Evolutionary conservation across 2,888 invertebrate species (phyloP).

Genomic region (Epiblema foenella): DNA sequence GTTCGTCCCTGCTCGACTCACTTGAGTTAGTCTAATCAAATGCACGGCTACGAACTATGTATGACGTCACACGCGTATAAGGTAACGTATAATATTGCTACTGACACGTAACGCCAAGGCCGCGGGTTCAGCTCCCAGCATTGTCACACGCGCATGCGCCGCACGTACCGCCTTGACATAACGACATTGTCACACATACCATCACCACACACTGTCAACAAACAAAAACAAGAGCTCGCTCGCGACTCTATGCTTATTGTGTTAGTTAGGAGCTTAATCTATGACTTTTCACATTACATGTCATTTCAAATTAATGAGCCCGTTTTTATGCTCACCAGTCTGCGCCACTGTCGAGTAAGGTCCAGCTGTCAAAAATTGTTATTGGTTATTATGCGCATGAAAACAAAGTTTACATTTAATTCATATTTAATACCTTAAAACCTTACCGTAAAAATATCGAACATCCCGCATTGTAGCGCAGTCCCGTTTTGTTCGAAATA

Average conservation of each 20-base stretch:
- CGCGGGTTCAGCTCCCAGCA: slow-evolving; percentile 10
- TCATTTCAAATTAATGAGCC: background rate
- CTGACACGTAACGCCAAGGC: slow-evolving; percentile 1
- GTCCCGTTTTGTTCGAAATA: no score
- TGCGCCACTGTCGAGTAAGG: no score
- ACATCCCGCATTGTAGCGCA: no score
- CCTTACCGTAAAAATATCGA: no score
- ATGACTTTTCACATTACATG: background rate
- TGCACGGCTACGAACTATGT: no score
- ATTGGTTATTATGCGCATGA: no score
- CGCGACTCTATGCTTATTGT: slow-evolving; percentile 1
- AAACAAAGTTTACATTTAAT: no score
- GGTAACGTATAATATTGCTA: background rate
- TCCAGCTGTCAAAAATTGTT: no score
- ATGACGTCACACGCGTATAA: background rate
- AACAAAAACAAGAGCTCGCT: slow-evolving; percentile 2
- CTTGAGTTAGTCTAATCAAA: no score
- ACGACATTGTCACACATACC: slow-evolving; percentile 16
- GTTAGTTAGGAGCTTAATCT: background rate
- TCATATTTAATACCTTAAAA: no score
- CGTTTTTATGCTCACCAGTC: no score
- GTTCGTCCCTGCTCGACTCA: no score
- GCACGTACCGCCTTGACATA: slow-evolving; percentile 13
- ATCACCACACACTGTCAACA: slow-evolving; percentile 1
- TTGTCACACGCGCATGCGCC: slow-evolving; percentile 13